Conservation (phyloP, 2,888 invertebrate species). For the Hemithea aestivaria region DNA sequence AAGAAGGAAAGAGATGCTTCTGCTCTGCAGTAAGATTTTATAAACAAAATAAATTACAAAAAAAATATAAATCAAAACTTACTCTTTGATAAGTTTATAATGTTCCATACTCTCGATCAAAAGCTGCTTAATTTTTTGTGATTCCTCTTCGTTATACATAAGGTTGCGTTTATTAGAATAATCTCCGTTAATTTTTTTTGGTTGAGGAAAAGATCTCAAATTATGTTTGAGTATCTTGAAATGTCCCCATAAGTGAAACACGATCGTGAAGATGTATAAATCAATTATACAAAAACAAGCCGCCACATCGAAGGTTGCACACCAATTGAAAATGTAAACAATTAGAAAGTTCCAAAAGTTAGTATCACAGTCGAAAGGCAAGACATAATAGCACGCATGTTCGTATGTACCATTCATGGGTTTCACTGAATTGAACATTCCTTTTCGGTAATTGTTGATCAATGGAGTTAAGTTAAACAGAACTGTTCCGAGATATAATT, state of each 20-base stretch:
- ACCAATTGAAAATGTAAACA: not conserved
- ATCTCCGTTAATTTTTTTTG: not conserved
- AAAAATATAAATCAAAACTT: conserved; percentile 1
- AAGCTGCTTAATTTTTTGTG: not conserved
- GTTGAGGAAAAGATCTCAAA: conserved; percentile 1
- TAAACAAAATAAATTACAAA: no score
- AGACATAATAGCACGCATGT: not conserved
- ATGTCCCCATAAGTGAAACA: conserved; percentile 6
- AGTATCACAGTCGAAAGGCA: conserved; percentile 4
- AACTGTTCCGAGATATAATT: not conserved
- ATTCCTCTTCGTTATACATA: conserved; percentile 6
- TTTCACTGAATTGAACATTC: conserved; percentile 3
- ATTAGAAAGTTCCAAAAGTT: not conserved
- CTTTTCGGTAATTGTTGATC: conserved; percentile 2
- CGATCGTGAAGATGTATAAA: not conserved
- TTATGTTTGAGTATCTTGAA: conserved; percentile 4
- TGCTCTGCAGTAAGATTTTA: no score
- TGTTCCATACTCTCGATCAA: conserved; percentile 2
- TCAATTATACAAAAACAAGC: not conserved
- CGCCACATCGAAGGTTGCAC: not conserved
- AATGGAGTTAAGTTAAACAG: conserved; percentile 3
- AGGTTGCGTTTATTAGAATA: not conserved
- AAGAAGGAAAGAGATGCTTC: no score
- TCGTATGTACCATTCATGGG: conserved; percentile 3
- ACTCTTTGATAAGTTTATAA: conserved; percentile 5